phyloP scores from a whole-genome alignment of 2,113 vertebrate species.

The Rhineura floridana region DNA sequence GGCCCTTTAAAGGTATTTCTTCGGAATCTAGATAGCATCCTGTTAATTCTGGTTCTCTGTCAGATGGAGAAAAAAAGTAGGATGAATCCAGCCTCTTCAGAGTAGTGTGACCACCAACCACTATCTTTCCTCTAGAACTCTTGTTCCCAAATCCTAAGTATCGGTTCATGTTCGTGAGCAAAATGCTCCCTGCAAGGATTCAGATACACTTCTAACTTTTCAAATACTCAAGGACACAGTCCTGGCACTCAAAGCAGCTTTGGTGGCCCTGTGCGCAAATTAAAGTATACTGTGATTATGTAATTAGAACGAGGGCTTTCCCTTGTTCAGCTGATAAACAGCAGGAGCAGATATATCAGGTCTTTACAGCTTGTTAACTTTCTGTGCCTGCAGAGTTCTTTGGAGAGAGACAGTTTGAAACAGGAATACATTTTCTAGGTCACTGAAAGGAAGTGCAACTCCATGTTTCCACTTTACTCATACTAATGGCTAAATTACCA shows the following conservation, averaged over 20 bases:
- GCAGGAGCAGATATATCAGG: not conserved
- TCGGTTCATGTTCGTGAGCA: not conserved
- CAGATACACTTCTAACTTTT: not conserved
- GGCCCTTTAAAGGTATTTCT: not conserved
- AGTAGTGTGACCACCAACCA: not conserved
- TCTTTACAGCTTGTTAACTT: constrained; percentile 21
- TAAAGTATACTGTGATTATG: not conserved
- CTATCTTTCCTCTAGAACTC: not conserved
- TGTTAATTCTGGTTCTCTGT: not conserved
- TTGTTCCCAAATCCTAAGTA: not conserved
- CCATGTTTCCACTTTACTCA: not conserved
- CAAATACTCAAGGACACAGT: not conserved
- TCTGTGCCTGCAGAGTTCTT: not conserved
- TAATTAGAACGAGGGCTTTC: not conserved
- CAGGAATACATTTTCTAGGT: constrained; percentile 2
- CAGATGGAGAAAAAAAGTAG: too few species aligned
- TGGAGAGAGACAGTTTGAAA: constrained; percentile 9
- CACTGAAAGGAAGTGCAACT: not conserved
- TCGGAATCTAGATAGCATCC: not conserved
- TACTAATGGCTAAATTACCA: not conserved
- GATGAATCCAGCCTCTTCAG: not conserved
- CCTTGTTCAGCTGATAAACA: constrained; percentile 8
- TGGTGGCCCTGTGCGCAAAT: not conserved
- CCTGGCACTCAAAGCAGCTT: not conserved
- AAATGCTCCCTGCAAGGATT: not conserved